phyloP scores from a whole-genome alignment of 92 coral and sea anemone genomes.

The Paramuricea clavata region DNA sequence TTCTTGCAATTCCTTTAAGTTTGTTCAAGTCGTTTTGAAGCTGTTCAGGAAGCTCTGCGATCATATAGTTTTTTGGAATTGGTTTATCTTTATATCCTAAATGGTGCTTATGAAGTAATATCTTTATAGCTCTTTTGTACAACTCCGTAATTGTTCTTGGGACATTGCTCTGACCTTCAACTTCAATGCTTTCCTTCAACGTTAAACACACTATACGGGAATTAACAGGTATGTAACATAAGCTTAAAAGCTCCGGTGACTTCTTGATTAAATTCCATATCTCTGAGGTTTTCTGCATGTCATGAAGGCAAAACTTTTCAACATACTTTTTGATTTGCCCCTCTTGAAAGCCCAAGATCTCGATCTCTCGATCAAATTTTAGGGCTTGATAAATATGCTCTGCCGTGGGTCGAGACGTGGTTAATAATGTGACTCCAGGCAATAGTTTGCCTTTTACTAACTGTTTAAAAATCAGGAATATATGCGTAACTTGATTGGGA shows the following conservation, averaged over 20 bases:
- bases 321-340: conserved; percentile 58
- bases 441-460: conserved; percentile 55
- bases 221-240: conserved; percentile 73
- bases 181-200: neutral
- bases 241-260: conserved; percentile 43
- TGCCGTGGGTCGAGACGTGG: conserved; percentile 65
- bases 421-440: conserved; percentile 66
- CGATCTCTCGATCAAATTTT: conserved; percentile 47
- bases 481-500: neutral
- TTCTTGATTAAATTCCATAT: conserved; percentile 52
- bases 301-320: conserved; percentile 35
- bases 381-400: conserved; percentile 35
- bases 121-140: conserved; percentile 16
- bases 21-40: neutral
- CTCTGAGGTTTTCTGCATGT: neutral
- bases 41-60: neutral
- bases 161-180: neutral
- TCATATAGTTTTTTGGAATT: neutral
- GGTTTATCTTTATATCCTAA: neutral
- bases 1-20: neutral
- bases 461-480: neutral
- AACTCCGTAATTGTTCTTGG: conserved; percentile 31
- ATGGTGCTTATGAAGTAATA: neutral
- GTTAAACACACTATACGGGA: conserved; percentile 9
- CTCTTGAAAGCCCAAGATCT: conserved; percentile 66